Evolutionary conservation across 2,888 invertebrate genomes (phyloP).

Genomic region (Sarcophaga caerulescens): DNA sequence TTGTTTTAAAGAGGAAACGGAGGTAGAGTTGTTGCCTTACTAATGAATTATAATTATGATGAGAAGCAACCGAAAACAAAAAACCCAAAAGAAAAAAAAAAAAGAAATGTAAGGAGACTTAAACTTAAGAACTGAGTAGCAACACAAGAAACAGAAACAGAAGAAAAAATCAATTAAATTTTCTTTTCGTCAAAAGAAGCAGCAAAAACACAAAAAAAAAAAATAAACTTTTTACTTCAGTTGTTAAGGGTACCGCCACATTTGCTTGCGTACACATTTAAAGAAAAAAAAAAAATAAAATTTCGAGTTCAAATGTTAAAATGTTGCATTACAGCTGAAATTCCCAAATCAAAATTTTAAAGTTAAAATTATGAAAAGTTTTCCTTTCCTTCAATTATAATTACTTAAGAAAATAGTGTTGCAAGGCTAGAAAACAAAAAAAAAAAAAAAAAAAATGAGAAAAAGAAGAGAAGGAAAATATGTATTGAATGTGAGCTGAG

Average conservation of each 20-base stretch:
- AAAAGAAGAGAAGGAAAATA: not conserved
- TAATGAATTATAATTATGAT: constrained; percentile 68
- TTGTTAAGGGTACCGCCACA: constrained; percentile 19
- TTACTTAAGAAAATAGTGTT: not conserved
- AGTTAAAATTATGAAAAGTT: not conserved
- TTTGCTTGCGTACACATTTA: not conserved
- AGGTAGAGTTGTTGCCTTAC: constrained; percentile 53
- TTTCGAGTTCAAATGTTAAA: not conserved
- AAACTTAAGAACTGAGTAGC: not conserved
- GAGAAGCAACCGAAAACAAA: constrained; percentile 31
- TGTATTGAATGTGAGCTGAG: no score
- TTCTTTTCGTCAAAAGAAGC: constrained; percentile 16
- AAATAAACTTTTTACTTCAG: constrained; percentile 36
- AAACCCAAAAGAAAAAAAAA: constrained; percentile 20
- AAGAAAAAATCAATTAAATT: constrained; percentile 57
- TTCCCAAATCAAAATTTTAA: constrained; percentile 2
- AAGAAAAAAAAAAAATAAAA: not conserved
- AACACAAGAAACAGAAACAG: constrained; percentile 11
- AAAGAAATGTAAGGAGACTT: constrained; percentile 13
- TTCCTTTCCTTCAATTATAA: not conserved
- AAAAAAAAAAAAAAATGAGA: no score
- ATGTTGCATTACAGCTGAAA: constrained; percentile 17
- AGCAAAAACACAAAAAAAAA: not conserved
- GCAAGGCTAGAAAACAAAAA: not conserved
- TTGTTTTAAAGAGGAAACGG: constrained; percentile 15